Base-by-base conservation (phyloP, 2,888 invertebrate genomes). In the Phlogophora meticulosa region DNA sequence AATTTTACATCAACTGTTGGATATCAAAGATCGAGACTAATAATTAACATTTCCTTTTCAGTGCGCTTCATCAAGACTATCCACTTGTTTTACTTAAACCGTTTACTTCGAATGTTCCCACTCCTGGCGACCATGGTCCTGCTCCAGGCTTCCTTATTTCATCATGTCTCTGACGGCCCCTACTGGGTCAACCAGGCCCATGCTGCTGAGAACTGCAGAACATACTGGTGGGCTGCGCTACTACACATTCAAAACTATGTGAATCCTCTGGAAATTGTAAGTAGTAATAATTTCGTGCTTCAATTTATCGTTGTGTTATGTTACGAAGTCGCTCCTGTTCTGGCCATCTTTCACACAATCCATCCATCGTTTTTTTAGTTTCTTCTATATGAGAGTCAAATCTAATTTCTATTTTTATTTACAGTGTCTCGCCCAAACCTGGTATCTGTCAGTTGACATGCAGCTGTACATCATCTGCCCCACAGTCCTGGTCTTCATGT, bases 181-280 rank as follows among this genome's bases (percentile, higher is more conserved):
- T 86, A 92, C 91, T 85, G 96, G 96, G 3, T 92, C 87, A 71
- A 87, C 88, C 72, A 96, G 84, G 96, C 87, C 0, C 49, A 40
- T 2, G 80, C 85, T 1, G 64, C 85, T 0, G 86, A 88, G 5
- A 85, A 85, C 78, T 96, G 96, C 78, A 82, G 90, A 13, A 76
- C 76, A 0, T 88, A 91, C 67, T 96, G 96, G 96, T 96, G 96
- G 96, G 70, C 92, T 1, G 85, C 90, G 0, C 58, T 96, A 15
- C 84, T 96, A 1, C 95, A 96, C 80, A 84, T 96, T 4, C 96
- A 96, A 78, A 96, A 96, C 75, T 96, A 94, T 76, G 89, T 92
- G 2, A 91, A 92, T 51, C 74, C 85, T 13, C n/a, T 80, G 4
- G 69, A 82, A 38, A 72, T 87, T 32, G 91, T 89, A 81, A 85